Evolutionary conservation across 2,888 invertebrate species (phyloP), one percentile per base, ranked within the genome.

Genomic region (Himalopsyche anomala): DNA sequence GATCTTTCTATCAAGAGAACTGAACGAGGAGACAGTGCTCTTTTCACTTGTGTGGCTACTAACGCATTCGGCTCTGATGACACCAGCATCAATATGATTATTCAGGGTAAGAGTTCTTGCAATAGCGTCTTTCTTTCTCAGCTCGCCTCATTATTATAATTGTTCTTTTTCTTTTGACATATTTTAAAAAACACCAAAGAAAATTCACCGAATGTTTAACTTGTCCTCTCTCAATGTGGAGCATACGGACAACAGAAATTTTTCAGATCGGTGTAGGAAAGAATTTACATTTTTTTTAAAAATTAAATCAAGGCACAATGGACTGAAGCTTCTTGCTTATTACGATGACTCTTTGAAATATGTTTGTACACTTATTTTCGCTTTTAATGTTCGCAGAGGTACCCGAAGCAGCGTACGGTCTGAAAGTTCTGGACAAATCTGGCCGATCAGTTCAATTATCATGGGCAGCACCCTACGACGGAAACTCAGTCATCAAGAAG

Each of bases 1-100:
- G 97, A 97, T 90, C 93, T 98, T 84, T 97, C 97, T 90, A 98
- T 98, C 89, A 96, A 98, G 91, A 94, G 97, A 89, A 97, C 98
- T 38, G 98, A 98, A 92, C 94, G 98, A 90, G 95, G 96, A 45
- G 98, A 98, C 91, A 97, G 97, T 5, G 98, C 98, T 2, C 93
- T 98, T 1, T 98, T 98, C 90, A 97, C 98, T 54, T 98, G 98
- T 90, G 96, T 98, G 15, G 98, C 98, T 0, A 98, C 98, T 4
- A 98, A 98, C 91, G 97, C 98, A 28, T 98, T 98, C 90, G 98
- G 98, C 83, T 98, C 97, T 89, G 98, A 98, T 90, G 98, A 98
- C 90, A 97, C 98, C n/a, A 98, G 97, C 92, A 98, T 98, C 90
- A 98, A 98, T 91, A 96, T 98, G 95, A 98, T 98, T 89, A 96